Conservation (phyloP, 2,797 vertebrate species). For the Cynodonichthys magdalenae region DNA sequence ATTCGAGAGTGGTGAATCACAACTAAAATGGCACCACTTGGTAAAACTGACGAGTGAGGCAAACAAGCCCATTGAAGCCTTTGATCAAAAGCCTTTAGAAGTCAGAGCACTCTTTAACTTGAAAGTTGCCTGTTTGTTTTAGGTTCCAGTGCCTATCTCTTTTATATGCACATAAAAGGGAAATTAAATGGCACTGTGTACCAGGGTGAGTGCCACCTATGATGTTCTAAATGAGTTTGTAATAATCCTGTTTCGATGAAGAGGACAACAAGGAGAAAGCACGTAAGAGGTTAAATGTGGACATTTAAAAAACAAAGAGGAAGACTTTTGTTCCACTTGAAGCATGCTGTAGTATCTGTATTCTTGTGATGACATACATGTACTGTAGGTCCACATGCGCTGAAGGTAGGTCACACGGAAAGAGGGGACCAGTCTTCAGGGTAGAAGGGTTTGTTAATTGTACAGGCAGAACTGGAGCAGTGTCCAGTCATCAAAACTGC, state of each 20-base stretch:
- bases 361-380: slow-evolving; percentile 38
- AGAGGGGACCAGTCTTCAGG: slow-evolving; percentile 59
- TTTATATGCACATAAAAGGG: slow-evolving; percentile 60
- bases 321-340: slow-evolving; percentile 7
- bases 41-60: slow-evolving; percentile 58
- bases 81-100: slow-evolving; percentile 68
- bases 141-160: slow-evolving; percentile 52
- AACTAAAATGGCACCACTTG: slow-evolving; percentile 33
- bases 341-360: slow-evolving; percentile 6
- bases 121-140: slow-evolving; percentile 60
- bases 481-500: slow-evolving; percentile 77
- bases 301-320: slow-evolving; percentile 1
- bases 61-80: slow-evolving; percentile 50
- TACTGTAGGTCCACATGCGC: slow-evolving; percentile 60
- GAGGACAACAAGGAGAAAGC: slow-evolving; percentile 40
- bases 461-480: slow-evolving; percentile 73
- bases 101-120: slow-evolving; percentile 62
- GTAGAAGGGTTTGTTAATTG: slow-evolving; percentile 71
- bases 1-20: slow-evolving; percentile 28
- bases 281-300: slow-evolving; percentile 44
- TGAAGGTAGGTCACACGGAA: slow-evolving; percentile 63
- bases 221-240: slow-evolving; percentile 53
- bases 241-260: slow-evolving; percentile 32
- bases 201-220: slow-evolving; percentile 21
- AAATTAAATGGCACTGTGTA: slow-evolving; percentile 40